Base-by-base conservation (phyloP, 2,113 vertebrate species). In the Crotophaga sulcirostris region DNA sequence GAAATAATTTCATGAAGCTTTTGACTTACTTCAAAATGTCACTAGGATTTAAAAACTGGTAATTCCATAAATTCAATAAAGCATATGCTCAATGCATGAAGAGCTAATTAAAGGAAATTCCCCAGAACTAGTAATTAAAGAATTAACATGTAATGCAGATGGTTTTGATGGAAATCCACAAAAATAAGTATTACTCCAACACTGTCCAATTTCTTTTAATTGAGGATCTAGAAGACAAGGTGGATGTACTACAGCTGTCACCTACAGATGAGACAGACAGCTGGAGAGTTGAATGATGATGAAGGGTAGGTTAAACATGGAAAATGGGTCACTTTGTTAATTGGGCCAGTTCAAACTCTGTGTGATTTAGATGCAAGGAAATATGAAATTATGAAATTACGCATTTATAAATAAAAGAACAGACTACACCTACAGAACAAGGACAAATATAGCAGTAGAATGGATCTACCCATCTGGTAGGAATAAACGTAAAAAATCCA, bases 71-170 rank as follows among this genome's bases (percentile, higher is more conserved):
- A 68, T 72, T 73, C 79, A 79, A 34, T 93, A 56, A 85, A 73
- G 7, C 73, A 18, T 76, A 73, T 58, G 54, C 33, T 85, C 45
- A 66, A 23, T 26, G 14, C 29, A 76, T 29, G 29, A 94, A 95
- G 34, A 59, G 60, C n/a, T 93, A 91, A 86, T 67, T 76, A 77
- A 91, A 87, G 31, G 13, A 89, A 94, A 90, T 54, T 72, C 45
- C 72, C 26, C 33, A 73, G 44, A 66, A 90, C 12, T 20, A 79
- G 18, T 29, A 85, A 94, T 58, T 79, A 69, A 90, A 86, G 28
- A 86, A 87, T 74, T 88, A 83, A 17, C 31, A 62, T 11, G 25
- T 15, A 80, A 92, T 83, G 15, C 45, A 77, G 85, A 74, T 62
- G 40, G 20, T 90, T 96, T 83, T 56, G 11, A 75, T 74, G 45